phyloP scores from a whole-genome alignment of 2,113 vertebrate species.

The Ctenomys sociabilis region DNA sequence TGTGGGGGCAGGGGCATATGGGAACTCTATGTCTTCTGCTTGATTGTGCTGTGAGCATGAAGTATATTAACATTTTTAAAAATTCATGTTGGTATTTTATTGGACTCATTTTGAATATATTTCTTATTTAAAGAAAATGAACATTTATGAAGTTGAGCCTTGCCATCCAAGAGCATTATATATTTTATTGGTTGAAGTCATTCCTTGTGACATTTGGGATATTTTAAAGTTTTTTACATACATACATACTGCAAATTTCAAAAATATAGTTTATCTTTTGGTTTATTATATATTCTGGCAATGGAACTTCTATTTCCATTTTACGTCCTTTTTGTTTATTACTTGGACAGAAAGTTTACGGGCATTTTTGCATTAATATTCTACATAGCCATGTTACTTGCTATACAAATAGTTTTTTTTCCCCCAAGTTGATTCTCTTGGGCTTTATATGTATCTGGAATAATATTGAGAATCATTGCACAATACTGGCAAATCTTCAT shows the following conservation, averaged over 20 bases:
- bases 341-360: background rate
- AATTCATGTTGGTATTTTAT: constrained; percentile 25
- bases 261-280: background rate
- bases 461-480: background rate
- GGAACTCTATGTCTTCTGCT: background rate
- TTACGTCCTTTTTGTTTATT: background rate
- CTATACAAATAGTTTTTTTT: background rate
- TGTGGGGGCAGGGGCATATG: too few species aligned
- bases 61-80: background rate
- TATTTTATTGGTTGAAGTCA: background rate
- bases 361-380: background rate
- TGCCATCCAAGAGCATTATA: background rate
- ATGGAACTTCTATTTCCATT: background rate
- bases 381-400: background rate
- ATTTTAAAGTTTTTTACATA: background rate
- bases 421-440: background rate
- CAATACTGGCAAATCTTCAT: background rate
- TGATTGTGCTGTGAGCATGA: background rate
- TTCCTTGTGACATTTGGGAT: background rate
- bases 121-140: constrained; percentile 44
- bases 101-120: background rate
- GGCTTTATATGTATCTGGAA: background rate
- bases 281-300: background rate
- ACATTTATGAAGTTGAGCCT: background rate
- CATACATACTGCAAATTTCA: background rate